Conservation (phyloP, 2,113 vertebrate genomes). For the Spilogale gracilis region DNA sequence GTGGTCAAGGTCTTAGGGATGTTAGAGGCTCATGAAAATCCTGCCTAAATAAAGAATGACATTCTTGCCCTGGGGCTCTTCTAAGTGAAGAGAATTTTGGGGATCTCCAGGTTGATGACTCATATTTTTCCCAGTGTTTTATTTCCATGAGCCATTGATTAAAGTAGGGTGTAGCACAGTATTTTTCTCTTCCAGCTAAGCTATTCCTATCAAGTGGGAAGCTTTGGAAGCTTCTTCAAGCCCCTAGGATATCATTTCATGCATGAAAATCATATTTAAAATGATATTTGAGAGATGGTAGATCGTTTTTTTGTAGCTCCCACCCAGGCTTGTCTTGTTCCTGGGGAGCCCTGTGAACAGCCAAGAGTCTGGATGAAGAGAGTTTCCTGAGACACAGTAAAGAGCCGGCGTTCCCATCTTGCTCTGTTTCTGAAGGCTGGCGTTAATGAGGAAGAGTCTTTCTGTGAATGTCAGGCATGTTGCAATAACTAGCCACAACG, state of each 20-base stretch:
- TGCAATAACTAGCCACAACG: conserved; percentile 81
- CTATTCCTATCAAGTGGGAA: background rate
- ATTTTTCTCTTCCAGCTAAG: conserved; percentile 52
- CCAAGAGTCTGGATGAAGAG: background rate
- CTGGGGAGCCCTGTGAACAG: background rate
- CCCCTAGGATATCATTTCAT: background rate
- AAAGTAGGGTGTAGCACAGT: conserved; percentile 28
- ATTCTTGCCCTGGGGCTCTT: background rate
- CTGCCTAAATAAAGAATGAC: conserved; percentile 5
- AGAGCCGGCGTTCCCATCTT: conserved; percentile 54
- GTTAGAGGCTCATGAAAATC: conserved; percentile 50
- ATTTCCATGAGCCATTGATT: conserved; percentile 62
- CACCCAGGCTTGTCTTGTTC: background rate
- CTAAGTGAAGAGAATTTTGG: conserved; percentile 58
- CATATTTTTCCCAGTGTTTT: conserved; percentile 51
- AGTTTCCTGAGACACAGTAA: conserved; percentile 52
- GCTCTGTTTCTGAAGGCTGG: conserved; percentile 52
- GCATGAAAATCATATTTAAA: conserved; percentile 53
- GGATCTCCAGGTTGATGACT: conserved; percentile 63
- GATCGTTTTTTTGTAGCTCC: background rate
- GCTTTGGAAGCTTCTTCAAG: conserved; percentile 41
- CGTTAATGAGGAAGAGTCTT: conserved; percentile 76
- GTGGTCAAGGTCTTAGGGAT: conserved; percentile 20
- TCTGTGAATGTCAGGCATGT: conserved; percentile 79
- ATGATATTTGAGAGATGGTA: conserved; percentile 8